Percentiles rank a stretch among this genome's conserved stretches.
Conservation (phyloP, 2,797 vertebrate species). For the Sebastes vulpes region DNA sequence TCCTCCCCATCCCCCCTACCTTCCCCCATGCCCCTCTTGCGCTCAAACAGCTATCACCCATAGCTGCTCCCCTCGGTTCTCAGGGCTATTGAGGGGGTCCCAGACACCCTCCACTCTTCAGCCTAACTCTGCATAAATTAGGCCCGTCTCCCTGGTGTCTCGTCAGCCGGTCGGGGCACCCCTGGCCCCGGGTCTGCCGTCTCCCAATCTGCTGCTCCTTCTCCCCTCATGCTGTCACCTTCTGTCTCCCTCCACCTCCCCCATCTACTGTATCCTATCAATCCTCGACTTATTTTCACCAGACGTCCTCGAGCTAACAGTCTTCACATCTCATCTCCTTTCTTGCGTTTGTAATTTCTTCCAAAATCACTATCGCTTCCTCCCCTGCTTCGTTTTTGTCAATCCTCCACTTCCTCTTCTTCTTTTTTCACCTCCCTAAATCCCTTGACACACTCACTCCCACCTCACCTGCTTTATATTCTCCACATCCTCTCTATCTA, state of each 20-base stretch:
- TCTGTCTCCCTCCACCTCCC: conserved; percentile 39
- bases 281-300: background rate
- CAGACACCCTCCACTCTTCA: conserved; percentile 72
- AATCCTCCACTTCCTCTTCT: conserved; percentile 27
- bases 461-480: conserved; percentile 61
- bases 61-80: conserved; percentile 61
- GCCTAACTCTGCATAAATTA: conserved; percentile 85
- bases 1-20: conserved; percentile 44
- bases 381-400: conserved; percentile 23
- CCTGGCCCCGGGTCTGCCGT: conserved; percentile 59
- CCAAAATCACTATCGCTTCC: conserved; percentile 29
- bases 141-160: conserved; percentile 73
- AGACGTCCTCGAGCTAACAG: background rate
- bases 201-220: conserved; percentile 69
- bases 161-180: conserved; percentile 68
- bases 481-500: conserved; percentile 46
- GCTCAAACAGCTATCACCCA: conserved; percentile 65
- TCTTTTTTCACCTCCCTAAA: background rate
- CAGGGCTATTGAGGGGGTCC: conserved; percentile 76
- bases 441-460: conserved; percentile 39
- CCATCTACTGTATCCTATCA: conserved; percentile 49
- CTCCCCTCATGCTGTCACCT: conserved; percentile 62
- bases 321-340: conserved; percentile 3
- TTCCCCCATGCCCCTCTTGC: conserved; percentile 44
- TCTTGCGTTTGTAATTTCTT: conserved; percentile 5